These are phyloP conservation scores for Engraulis encrasicolus DNA, from an alignment of 2,113 vertebrate genomes.

Conservation along the genomic window DNA sequence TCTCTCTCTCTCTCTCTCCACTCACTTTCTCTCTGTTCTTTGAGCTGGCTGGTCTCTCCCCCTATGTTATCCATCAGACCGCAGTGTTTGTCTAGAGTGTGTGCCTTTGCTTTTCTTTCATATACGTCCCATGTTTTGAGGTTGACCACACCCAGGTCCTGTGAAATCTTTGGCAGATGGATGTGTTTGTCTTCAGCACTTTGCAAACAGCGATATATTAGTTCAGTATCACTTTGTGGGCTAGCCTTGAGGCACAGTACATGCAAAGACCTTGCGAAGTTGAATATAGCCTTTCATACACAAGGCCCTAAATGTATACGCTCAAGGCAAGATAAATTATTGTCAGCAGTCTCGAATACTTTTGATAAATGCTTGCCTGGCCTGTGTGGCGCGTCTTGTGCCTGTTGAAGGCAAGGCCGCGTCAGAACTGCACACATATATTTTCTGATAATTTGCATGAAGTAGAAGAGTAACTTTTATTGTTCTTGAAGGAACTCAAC, in stretches of 20 bases:
- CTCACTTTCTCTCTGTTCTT: neutral
- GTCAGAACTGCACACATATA: neutral
- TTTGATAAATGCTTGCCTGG: too few relatives aligned
- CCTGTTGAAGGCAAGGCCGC: neutral
- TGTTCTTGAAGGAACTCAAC: too few relatives aligned
- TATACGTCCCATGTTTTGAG: neutral
- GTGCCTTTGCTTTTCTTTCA: neutral
- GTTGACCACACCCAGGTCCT: neutral
- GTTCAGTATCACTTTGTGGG: neutral
- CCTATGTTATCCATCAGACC: neutral
- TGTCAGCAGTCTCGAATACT: too few relatives aligned
- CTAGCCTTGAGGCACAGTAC: neutral
- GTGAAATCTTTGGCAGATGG: neutral
- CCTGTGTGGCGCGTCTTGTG: too few relatives aligned
- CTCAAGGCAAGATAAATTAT: too few relatives aligned
- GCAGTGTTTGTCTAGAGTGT: neutral
- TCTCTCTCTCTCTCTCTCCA: neutral
- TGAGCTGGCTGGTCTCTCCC: neutral
- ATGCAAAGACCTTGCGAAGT: neutral
- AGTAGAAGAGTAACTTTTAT: too few relatives aligned
- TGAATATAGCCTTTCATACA: neutral
- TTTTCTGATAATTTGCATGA: neutral
- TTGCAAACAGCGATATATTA: neutral
- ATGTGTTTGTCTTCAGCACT: neutral
- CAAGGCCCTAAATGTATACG: neutral